Evolutionary conservation across 2,113 vertebrate species (phyloP).

Genomic region (Narcine bancroftii): DNA sequence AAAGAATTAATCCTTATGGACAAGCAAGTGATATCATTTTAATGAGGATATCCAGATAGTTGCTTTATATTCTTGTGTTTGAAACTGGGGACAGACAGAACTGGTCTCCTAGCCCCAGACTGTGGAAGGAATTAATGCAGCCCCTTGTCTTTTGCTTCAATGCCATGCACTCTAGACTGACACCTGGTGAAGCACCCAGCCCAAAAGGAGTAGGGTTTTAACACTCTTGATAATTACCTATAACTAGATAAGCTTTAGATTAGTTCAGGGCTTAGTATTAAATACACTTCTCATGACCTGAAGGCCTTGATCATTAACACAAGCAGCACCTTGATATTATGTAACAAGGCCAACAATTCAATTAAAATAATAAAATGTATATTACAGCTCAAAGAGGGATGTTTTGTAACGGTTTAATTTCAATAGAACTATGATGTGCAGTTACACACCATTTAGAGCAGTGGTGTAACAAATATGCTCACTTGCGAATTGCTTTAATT

Average conservation of each 20-base stretch:
- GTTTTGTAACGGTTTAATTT: neutral
- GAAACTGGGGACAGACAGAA: neutral
- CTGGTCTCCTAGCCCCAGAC: conserved; percentile 44
- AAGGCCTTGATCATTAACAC: neutral
- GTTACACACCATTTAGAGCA: neutral
- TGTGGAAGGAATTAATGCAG: conserved; percentile 43
- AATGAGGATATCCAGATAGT: neutral
- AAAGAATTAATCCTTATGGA: neutral
- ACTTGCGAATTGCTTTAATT: neutral
- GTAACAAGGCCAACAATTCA: neutral
- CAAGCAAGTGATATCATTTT: neutral
- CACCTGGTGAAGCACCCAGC: neutral
- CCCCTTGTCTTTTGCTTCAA: fast-evolving
- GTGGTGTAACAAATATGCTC: neutral
- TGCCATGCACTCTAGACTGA: neutral
- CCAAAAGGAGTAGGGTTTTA: neutral
- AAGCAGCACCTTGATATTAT: neutral
- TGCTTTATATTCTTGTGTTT: neutral
- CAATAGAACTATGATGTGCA: neutral
- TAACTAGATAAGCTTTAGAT: neutral
- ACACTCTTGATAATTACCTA: neutral
- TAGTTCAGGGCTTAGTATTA: neutral
- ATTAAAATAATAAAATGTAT: neutral
- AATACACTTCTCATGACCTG: neutral
- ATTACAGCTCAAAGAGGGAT: neutral